Conservation (phyloP, 2,888 invertebrate genomes). For the Elaeidobius kamerunicus region DNA sequence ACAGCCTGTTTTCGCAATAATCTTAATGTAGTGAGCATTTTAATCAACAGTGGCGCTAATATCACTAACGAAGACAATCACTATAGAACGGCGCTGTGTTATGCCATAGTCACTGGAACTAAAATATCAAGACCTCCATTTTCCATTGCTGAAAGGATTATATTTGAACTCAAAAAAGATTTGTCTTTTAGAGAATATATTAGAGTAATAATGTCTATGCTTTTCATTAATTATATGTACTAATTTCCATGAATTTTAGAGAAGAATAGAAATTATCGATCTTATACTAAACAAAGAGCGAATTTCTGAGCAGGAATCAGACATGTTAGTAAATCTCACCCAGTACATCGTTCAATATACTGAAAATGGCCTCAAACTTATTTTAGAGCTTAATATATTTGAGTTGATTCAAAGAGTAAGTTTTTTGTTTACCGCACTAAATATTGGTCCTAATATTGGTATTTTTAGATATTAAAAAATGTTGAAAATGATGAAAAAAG, state of each 20-base stretch:
- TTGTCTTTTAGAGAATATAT: conserved; percentile 41
- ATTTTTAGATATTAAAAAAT: conserved; percentile 25
- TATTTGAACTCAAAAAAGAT: conserved; percentile 37
- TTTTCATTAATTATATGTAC: not conserved
- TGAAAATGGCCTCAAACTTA: conserved; percentile 40
- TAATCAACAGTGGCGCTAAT: conserved; percentile 43
- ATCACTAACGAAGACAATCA: conserved; percentile 44
- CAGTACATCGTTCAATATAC: conserved; percentile 43
- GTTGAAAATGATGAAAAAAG: conserved; percentile 19
- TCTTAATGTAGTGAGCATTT: conserved; percentile 38
- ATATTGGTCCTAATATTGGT: too few species aligned
- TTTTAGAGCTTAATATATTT: conserved; percentile 42
- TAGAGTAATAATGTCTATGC: conserved; percentile 35
- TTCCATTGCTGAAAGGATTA: conserved; percentile 40
- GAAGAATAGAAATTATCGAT: conserved; percentile 40
- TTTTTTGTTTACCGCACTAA: too few species aligned
- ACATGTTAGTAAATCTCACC: conserved; percentile 42
- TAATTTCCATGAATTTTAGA: conserved; percentile 33
- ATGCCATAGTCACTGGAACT: conserved; percentile 45
- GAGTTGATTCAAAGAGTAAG: conserved; percentile 34
- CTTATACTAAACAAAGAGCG: conserved; percentile 20
- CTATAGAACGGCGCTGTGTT: conserved; percentile 47
- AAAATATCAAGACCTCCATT: conserved; percentile 41
- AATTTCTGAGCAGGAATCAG: conserved; percentile 32
- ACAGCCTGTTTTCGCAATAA: conserved; percentile 47